These are phyloP conservation scores for Zygothrica quintamaculata DNA, from an alignment of 2,888 invertebrate genomes.

Conservation along the genomic window DNA sequence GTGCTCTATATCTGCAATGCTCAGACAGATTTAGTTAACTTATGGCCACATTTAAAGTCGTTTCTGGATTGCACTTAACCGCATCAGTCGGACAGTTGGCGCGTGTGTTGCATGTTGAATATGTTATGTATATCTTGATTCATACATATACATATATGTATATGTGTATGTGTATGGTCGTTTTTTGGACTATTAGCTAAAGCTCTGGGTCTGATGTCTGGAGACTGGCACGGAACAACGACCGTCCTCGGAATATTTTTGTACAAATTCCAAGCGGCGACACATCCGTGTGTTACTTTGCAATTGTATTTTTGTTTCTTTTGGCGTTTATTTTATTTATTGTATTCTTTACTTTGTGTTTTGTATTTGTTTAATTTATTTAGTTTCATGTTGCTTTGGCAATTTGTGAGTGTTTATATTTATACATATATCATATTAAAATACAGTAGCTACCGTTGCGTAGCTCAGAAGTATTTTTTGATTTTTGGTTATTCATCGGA, in stretches of 20 bases:
- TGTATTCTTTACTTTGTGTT: constrained; percentile 4
- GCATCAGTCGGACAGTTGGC: constrained; percentile 25
- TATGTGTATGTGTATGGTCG: constrained; percentile 16
- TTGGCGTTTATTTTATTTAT: too few species aligned
- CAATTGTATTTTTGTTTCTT: constrained; percentile 26
- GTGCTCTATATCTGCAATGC: constrained; percentile 16
- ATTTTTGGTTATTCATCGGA: constrained; percentile 19
- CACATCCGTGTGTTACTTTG: constrained; percentile 64
- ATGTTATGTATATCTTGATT: constrained; percentile 37
- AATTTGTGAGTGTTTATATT: constrained; percentile 12
- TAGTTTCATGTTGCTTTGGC: constrained; percentile 35
- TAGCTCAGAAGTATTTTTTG: constrained; percentile 49
- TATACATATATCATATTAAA: too few species aligned
- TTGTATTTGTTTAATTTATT: constrained; percentile 29
- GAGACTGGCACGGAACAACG: constrained; percentile 59
- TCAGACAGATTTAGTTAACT: constrained; percentile 36
- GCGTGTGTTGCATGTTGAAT: constrained; percentile 60
- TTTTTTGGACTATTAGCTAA: constrained; percentile 16
- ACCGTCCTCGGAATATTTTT: constrained; percentile 69
- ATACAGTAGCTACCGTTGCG: constrained; percentile 56
- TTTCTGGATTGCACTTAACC: constrained; percentile 39
- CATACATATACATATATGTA: constrained; percentile 12
- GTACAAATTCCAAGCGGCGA: constrained; percentile 46
- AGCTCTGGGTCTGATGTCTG: too few species aligned
- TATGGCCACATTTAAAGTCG: constrained; percentile 25